Percentiles rank a stretch among this genome's conserved stretches.
Evolutionary conservation across 2,797 vertebrate species (phyloP).

Genomic region (Petrocephalus schoutedeni): DNA sequence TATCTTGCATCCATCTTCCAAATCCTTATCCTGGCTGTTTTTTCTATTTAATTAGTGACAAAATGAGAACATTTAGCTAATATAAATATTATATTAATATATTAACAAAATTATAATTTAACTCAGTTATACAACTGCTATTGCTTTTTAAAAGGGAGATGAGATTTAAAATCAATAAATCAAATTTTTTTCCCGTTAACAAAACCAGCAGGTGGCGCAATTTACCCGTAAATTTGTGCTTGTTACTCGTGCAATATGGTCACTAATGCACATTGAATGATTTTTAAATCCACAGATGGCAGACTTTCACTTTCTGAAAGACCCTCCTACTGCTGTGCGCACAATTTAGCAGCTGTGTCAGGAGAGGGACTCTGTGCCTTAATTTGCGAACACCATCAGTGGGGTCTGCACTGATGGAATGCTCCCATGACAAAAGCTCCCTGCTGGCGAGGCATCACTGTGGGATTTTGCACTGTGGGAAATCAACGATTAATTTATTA

Average conservation of each 20-base stretch:
- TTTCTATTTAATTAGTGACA: background rate
- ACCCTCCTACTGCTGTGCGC: background rate
- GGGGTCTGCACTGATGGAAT: background rate
- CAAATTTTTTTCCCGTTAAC: background rate
- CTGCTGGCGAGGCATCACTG: background rate
- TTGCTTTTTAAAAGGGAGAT: background rate
- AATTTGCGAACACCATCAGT: background rate
- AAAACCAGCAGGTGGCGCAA: background rate
- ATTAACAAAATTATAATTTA: background rate
- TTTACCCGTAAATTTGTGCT: background rate
- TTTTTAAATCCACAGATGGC: background rate
- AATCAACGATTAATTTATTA: background rate
- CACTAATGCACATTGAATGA: background rate
- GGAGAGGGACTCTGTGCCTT: background rate
- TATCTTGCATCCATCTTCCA: background rate
- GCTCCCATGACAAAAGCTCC: background rate
- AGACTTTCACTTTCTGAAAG: background rate
- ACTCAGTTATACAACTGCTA: background rate
- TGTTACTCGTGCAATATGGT: background rate
- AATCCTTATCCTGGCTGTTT: background rate
- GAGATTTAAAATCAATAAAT: background rate
- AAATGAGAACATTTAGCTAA: background rate
- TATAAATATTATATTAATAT: background rate
- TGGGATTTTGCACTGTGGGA: background rate
- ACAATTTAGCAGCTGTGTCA: background rate